These are phyloP conservation scores for Phytoseiulus persimilis DNA, from an alignment of 2,888 invertebrate species.

Conservation along the genomic window DNA sequence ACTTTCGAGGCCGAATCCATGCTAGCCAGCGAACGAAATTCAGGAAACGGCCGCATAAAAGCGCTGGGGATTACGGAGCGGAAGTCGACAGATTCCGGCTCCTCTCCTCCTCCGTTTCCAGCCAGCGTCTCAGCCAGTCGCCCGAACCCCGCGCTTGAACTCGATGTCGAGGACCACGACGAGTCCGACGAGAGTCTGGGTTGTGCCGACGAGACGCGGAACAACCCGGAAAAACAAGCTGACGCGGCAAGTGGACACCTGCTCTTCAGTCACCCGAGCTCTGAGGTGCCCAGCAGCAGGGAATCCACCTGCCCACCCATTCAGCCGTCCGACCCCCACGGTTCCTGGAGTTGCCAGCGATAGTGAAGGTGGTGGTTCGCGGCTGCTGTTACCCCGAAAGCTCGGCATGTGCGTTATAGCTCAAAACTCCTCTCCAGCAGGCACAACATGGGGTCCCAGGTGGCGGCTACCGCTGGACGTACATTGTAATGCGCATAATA, in stretches of 20 bases:
- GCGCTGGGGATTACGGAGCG: not conserved
- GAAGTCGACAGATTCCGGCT: not conserved
- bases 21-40: not conserved
- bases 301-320: not conserved
- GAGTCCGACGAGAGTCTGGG: not conserved
- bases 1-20: not conserved
- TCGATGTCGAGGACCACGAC: not conserved
- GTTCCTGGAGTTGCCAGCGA: not conserved
- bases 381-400: not conserved
- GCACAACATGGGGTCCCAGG: not conserved
- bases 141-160: not conserved
- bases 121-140: not conserved
- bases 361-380: not conserved
- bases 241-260: not conserved
- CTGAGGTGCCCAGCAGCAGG: not conserved
- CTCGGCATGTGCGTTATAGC: not conserved
- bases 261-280: not conserved
- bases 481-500: constrained; percentile 5
- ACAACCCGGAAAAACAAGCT: not conserved
- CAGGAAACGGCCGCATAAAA: not conserved
- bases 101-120: not conserved
- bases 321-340: not conserved
- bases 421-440: not conserved
- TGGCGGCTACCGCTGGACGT: not conserved
- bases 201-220: not conserved